Conservation (phyloP, 2,888 invertebrate genomes). For the Poecilus cupreus region DNA sequence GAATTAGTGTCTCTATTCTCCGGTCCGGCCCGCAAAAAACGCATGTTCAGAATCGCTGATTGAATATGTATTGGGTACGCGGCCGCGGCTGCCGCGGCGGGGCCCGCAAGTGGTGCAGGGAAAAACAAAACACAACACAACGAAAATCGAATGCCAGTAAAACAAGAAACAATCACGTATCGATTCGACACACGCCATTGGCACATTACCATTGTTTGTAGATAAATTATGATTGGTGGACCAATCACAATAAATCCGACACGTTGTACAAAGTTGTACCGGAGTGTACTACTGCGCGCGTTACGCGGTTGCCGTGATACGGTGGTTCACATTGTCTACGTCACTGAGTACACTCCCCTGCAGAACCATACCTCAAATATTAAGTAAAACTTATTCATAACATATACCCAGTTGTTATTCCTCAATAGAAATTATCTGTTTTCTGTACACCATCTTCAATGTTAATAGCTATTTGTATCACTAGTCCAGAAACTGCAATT, state of each 20-base stretch:
- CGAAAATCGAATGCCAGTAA: conserved; percentile 53
- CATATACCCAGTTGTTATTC: no score
- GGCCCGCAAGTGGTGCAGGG: conserved; percentile 12
- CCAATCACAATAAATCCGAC: conserved; percentile 59
- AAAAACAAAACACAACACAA: conserved; percentile 54
- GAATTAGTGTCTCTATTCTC: conserved; percentile 56
- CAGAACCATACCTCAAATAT: background rate
- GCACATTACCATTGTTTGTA: conserved; percentile 64
- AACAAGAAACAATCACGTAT: conserved; percentile 59
- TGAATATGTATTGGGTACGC: conserved; percentile 46
- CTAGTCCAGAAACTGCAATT: no score
- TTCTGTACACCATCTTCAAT: no score
- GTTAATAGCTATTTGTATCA: no score
- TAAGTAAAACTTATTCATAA: no score
- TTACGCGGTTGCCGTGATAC: background rate
- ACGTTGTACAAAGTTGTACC: conserved; percentile 58
- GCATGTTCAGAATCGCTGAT: conserved; percentile 49
- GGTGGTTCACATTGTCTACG: no score
- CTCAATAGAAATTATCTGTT: no score
- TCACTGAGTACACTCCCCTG: background rate
- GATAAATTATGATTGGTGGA: conserved; percentile 60
- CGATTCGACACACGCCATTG: conserved; percentile 64
- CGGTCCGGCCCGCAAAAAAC: conserved; percentile 27
- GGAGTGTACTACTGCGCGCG: conserved; percentile 24
- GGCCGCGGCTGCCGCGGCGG: background rate